These are phyloP conservation scores for Valencia hispanica DNA, from an alignment of 2,797 vertebrate genomes.

Conservation along the genomic window DNA sequence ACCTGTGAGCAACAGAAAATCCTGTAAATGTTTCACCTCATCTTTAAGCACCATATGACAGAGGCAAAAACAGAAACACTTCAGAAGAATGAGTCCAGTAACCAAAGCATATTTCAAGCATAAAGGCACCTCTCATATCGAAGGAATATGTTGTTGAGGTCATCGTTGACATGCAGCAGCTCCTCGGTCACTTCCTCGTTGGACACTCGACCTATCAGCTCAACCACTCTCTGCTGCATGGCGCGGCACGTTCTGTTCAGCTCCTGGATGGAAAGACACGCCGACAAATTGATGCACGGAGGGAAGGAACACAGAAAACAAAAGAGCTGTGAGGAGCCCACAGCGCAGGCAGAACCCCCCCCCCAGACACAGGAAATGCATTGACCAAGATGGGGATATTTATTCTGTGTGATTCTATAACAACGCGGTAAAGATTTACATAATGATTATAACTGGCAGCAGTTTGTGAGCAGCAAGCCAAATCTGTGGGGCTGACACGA, in stretches of 20 bases:
- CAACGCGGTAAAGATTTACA: constrained; percentile 7
- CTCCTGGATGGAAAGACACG: constrained; percentile 77
- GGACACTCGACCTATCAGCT: constrained; percentile 92
- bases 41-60: constrained; percentile 29
- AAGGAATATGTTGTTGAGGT: constrained; percentile 96
- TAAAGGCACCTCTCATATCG: constrained; percentile 88
- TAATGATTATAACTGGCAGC: constrained; percentile 20
- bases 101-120: neutral
- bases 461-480: constrained; percentile 11
- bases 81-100: neutral
- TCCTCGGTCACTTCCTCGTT: constrained; percentile 96
- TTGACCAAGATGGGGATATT: neutral
- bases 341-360: neutral
- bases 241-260: constrained; percentile 92
- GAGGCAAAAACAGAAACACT: too few relatives aligned
- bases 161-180: constrained; percentile 92
- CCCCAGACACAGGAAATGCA: neutral
- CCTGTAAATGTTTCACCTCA: constrained; percentile 24
- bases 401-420: neutral
- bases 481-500: constrained; percentile 36
- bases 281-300: neutral
- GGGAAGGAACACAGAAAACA: constrained; percentile 2
- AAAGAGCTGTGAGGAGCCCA: neutral
- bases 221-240: constrained; percentile 95
- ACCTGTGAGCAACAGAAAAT: constrained; percentile 79